Evolutionary conservation across 2,113 vertebrate genomes (phyloP), one percentile per base, ranked within the genome.

Genomic region (Hippopotamus amphibius): DNA sequence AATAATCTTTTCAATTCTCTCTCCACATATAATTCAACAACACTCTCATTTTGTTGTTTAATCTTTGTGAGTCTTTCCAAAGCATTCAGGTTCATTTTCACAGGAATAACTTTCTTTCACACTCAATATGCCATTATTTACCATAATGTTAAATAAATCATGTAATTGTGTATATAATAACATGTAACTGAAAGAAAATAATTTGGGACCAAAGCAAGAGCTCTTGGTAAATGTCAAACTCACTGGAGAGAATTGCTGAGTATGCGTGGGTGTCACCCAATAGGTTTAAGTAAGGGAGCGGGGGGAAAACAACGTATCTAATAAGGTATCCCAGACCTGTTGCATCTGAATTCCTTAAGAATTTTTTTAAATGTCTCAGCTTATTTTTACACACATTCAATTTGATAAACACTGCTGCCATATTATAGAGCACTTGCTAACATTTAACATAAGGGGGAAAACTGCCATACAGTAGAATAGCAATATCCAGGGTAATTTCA

Each of bases 121-220:
- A 37, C 4, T 92, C 48, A 88, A 48, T 92, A 50, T 87, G 46
- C 26, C 12, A 43, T 69, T 50, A 80, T 76, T 95, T 90, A 48
- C 30, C 48, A 46, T 65, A 89, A 22, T 76, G 43, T 41, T 82
- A 95, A 74, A 61, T 93, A 90, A 63, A 95, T 93, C 3, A 41
- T 22, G 14, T 43, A 55, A 63, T 83, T 90, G 76, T 63, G 1
- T 83, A 22, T 68, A 76, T 65, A 81, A 72, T 61, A 86, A 61
- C 1, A 28, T 14, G 9, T 77, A 14, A 65, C 3, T 82, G 1
- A 13, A 33, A 65, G 26, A 87, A 94, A 57, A 55, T 48, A 26
- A 33, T 77, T 72, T 80, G 46, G 37, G 88, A 72, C 88, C 5
- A 48, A 87, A 87, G 16, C 6, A 71, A 91, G 30, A 83, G 7